phyloP scores from a whole-genome alignment of 2,888 invertebrate species.

The Patella depressa region DNA sequence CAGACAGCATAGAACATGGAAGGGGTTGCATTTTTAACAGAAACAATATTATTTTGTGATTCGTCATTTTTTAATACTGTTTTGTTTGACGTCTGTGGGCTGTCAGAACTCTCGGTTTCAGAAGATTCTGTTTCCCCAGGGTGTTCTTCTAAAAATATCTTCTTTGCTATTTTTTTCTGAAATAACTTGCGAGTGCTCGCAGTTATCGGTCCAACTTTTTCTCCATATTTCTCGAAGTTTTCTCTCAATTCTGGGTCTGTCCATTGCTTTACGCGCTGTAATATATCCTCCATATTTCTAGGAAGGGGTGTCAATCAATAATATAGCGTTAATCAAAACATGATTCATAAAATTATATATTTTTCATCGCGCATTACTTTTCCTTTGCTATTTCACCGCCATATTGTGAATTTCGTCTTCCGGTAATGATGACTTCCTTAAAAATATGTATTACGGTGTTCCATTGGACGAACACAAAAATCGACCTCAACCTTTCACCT shows the following conservation, averaged over 20 bases:
- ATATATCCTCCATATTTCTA: slow-evolving; percentile 49
- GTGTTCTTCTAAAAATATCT: slow-evolving; percentile 33
- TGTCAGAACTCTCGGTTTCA: not conserved
- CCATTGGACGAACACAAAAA: no score
- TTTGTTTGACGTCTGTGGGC: not conserved
- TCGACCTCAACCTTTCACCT: no score
- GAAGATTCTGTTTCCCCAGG: not conserved
- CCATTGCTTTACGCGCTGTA: slow-evolving; percentile 42
- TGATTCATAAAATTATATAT: no score
- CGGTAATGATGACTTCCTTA: no score
- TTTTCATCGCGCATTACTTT: no score
- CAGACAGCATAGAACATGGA: not conserved
- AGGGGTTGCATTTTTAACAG: not conserved
- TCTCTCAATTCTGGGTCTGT: slow-evolving; percentile 43
- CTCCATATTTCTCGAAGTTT: slow-evolving; percentile 45
- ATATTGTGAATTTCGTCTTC: no score
- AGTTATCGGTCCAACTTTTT: slow-evolving; percentile 54
- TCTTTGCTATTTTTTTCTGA: slow-evolving; percentile 48
- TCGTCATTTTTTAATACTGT: not conserved
- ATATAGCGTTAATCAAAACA: not conserved
- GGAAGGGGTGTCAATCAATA: not conserved
- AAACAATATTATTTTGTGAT: not conserved
- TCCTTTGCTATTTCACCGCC: no score
- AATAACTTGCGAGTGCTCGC: slow-evolving; percentile 44
- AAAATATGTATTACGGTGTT: no score